These are phyloP conservation scores for Porites lutea DNA, from an alignment of 64 coral and sea anemone genomes.

Conservation along the genomic window DNA sequence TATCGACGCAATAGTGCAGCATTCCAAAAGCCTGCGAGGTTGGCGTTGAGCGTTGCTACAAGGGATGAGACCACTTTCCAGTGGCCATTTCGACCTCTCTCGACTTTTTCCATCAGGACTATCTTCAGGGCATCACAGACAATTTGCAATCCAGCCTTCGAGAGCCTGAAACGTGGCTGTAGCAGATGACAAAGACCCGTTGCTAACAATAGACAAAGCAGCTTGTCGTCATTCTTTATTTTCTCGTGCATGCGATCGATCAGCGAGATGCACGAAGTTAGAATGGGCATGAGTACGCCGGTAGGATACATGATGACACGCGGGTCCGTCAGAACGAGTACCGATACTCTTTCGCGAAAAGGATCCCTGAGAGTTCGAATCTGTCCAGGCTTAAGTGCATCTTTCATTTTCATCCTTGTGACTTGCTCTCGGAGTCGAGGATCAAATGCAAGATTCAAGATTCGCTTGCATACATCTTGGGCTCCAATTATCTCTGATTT, in stretches of 20 bases:
- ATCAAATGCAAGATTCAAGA: not conserved
- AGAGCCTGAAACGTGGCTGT: not conserved
- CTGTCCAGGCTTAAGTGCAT: not conserved
- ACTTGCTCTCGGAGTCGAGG: not conserved
- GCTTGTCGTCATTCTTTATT: not conserved
- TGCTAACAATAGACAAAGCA: not conserved
- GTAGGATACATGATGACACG: not conserved
- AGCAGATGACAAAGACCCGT: not conserved
- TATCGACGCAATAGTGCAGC: not conserved
- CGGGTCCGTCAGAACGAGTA: not conserved
- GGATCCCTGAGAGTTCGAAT: not conserved
- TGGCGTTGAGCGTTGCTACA: not conserved
- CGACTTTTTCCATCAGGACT: not conserved
- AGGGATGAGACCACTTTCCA: not conserved
- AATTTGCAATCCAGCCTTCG: not conserved
- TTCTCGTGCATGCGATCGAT: not conserved
- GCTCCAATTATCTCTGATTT: not conserved
- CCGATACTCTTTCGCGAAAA: not conserved
- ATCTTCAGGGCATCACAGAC: not conserved
- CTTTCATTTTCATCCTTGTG: not conserved
- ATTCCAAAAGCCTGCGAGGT: not conserved
- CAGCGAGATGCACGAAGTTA: not conserved
- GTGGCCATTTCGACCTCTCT: not conserved
- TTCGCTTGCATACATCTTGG: not conserved
- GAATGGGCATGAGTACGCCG: not conserved